Conservation (phyloP, 2,113 vertebrate genomes). For the Catagonus wagneri region DNA sequence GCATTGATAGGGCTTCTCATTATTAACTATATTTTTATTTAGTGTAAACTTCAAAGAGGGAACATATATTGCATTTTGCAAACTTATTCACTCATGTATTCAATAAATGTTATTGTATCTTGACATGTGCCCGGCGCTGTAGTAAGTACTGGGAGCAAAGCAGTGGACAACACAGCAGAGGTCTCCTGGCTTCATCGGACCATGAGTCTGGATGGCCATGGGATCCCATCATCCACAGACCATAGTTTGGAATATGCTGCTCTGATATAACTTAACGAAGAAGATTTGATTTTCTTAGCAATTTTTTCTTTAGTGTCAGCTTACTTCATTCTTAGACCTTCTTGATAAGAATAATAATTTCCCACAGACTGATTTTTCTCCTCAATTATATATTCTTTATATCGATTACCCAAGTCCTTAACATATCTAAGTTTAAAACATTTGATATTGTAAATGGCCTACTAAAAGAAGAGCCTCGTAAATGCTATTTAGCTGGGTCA, state of each 20-base stretch:
- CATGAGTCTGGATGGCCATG: not conserved
- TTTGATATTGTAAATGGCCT: constrained; percentile 12
- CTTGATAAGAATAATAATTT: not conserved
- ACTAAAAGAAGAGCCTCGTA: not conserved
- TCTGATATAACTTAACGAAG: not conserved
- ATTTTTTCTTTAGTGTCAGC: not conserved
- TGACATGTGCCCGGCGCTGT: not conserved
- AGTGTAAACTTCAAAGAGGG: not conserved
- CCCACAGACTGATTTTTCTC: not conserved
- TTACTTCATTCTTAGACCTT: not conserved
- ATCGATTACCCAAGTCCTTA: not conserved
- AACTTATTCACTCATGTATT: not conserved
- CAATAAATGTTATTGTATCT: not conserved
- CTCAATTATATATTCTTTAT: not conserved
- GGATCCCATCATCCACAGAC: not conserved
- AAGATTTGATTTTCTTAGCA: not conserved
- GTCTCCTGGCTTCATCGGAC: not conserved
- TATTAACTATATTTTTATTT: not conserved
- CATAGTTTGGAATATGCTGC: not conserved
- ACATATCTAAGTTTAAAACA: not conserved
- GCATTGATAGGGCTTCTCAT: not conserved
- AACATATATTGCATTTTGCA: not conserved
- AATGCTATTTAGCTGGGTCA: not conserved
- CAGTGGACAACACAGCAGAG: not conserved
- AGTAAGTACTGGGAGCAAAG: not conserved